Conservation (phyloP, 2,888 invertebrate genomes). For the Ethmia dodecea region DNA sequence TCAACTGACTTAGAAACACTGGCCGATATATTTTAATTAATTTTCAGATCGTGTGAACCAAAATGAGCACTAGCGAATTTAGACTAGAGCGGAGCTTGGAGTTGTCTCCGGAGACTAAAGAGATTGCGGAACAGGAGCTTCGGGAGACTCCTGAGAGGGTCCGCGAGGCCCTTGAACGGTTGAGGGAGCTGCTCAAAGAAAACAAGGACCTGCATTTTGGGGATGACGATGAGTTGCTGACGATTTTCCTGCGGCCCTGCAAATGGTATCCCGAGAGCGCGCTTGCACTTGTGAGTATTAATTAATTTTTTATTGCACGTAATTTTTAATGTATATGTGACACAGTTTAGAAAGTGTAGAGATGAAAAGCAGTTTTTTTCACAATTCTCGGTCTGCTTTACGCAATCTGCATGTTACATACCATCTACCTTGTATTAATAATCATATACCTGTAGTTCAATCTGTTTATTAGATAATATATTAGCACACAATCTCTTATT, state of each 20-base stretch:
- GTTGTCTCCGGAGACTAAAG: conserved; percentile 74
- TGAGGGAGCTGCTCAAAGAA: conserved; percentile 82
- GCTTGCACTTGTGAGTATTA: conserved; percentile 81
- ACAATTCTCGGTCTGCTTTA: too few species aligned
- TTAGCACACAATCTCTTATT: too few species aligned
- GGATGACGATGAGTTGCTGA: conserved; percentile 86
- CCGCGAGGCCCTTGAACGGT: conserved; percentile 76
- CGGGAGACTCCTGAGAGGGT: conserved; percentile 84
- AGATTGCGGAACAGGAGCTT: conserved; percentile 80
- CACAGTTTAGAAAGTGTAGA: too few species aligned
- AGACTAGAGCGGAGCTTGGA: conserved; percentile 78
- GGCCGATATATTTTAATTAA: conserved; percentile 7
- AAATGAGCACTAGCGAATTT: conserved; percentile 69
- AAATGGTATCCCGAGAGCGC: conserved; percentile 92
- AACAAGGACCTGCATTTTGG: conserved; percentile 81
- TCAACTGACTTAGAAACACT: too few species aligned
- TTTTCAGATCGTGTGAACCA: conserved; percentile 32
- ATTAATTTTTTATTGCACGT: too few species aligned
- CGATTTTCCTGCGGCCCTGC: conserved; percentile 88
- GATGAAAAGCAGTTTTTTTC: too few species aligned
- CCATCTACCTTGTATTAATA: too few species aligned
- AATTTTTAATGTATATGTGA: too few species aligned
- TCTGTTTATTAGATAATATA: too few species aligned
- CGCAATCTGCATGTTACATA: too few species aligned
- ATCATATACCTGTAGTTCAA: too few species aligned